Evolutionary conservation across 2,888 invertebrate genomes (phyloP).

Genomic region (Tortrix viridana): DNA sequence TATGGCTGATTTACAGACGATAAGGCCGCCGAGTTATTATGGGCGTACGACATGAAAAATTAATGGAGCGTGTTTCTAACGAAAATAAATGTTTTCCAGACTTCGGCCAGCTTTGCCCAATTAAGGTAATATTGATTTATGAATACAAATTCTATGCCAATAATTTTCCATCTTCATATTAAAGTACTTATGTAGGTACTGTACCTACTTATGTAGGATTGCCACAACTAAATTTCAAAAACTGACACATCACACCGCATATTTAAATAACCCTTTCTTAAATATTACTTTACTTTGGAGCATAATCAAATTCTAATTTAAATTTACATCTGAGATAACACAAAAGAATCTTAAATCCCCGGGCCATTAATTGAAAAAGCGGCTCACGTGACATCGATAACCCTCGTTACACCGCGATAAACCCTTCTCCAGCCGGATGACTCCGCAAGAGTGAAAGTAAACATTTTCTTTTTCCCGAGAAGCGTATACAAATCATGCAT

Average conservation of each 20-base stretch:
- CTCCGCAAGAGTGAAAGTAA: constrained; percentile 50
- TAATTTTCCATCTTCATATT: not conserved
- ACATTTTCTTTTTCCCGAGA: constrained; percentile 52
- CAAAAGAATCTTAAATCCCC: not conserved
- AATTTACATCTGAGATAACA: too few species aligned
- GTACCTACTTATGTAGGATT: too few species aligned
- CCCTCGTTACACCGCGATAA: constrained; percentile 40
- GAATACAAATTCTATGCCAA: not conserved
- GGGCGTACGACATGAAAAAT: constrained; percentile 28
- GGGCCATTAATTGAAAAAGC: constrained; percentile 30
- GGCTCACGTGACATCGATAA: constrained; percentile 41
- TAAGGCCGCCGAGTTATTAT: constrained; percentile 28
- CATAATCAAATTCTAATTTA: too few species aligned
- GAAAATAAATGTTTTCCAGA: constrained; percentile 11
- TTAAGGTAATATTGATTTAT: not conserved
- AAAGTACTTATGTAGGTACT: too few species aligned
- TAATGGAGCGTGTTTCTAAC: constrained; percentile 20
- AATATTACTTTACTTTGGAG: too few species aligned
- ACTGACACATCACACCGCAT: too few species aligned
- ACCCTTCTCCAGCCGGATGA: constrained; percentile 52
- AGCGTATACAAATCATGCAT: constrained; percentile 56
- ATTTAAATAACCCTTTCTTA: too few species aligned
- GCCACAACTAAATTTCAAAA: too few species aligned
- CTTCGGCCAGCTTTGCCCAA: not conserved
- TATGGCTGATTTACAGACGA: constrained; percentile 52